Conservation (phyloP, 2,888 invertebrate genomes). For the Orchestes rusci region DNA sequence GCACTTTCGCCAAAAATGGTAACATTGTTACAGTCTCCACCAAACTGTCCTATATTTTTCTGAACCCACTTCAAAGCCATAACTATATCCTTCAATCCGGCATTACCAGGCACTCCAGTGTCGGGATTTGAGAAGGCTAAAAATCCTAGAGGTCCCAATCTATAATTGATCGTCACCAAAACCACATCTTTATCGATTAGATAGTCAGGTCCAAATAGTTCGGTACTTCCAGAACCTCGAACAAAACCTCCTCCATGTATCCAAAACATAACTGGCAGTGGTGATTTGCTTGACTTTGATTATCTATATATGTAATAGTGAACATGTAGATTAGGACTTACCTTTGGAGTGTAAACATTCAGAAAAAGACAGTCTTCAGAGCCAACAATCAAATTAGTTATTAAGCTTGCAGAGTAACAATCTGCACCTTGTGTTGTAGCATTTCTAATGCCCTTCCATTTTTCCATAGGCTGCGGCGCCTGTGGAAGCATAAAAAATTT, state of each 20-base stretch:
- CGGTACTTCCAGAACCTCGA: constrained; percentile 36
- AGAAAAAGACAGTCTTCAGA: constrained; percentile 49
- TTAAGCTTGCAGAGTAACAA: constrained; percentile 32
- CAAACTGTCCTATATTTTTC: constrained; percentile 46
- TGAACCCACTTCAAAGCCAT: constrained; percentile 49
- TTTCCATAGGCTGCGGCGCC: constrained; percentile 39
- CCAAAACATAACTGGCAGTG: constrained; percentile 42
- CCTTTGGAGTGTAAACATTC: constrained; percentile 41
- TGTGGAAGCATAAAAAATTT: no score
- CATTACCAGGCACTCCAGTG: constrained; percentile 48
- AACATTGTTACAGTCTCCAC: constrained; percentile 48
- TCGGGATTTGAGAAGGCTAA: constrained; percentile 45
- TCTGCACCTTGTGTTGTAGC: constrained; percentile 37
- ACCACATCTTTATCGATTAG: constrained; percentile 39
- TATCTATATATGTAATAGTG: background rate
- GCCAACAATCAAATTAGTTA: constrained; percentile 41
- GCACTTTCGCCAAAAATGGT: constrained; percentile 52
- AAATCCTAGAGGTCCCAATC: constrained; percentile 44
- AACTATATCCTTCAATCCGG: constrained; percentile 49
- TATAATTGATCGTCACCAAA: constrained; percentile 40
- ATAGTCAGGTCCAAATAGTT: constrained; percentile 39
- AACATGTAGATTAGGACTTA: constrained; percentile 6
- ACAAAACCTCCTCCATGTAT: constrained; percentile 43
- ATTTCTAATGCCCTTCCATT: constrained; percentile 39
- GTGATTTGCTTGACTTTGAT: background rate